Evolutionary conservation across 2,797 vertebrate species (phyloP).

Genomic region (Artibeus lituratus): DNA sequence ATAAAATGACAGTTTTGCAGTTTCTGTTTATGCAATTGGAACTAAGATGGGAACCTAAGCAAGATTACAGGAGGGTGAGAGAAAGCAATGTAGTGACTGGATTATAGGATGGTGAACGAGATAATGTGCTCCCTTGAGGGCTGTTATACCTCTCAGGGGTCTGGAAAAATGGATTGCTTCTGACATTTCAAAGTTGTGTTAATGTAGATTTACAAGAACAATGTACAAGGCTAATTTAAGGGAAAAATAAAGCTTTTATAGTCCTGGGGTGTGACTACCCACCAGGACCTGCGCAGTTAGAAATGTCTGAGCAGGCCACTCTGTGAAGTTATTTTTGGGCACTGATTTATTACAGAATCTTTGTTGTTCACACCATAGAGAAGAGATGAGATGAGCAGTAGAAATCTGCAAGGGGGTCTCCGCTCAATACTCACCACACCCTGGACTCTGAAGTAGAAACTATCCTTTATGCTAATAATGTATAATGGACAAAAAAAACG

Average conservation of each 20-base stretch:
- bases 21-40: background rate
- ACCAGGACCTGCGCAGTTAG: background rate
- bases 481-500: background rate
- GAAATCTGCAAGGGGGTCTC: background rate
- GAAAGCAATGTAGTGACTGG: background rate
- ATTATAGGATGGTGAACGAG: background rate
- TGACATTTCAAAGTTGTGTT: background rate
- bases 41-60: background rate
- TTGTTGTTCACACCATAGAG: background rate
- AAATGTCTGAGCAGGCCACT: background rate
- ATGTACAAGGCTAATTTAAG: background rate
- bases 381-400: background rate
- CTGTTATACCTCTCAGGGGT: background rate
- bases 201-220: background rate
- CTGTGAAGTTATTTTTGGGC: background rate
- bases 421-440: background rate
- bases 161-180: background rate
- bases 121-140: background rate
- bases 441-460: background rate
- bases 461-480: background rate
- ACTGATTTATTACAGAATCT: background rate
- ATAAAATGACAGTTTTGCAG: background rate
- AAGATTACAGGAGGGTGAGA: background rate
- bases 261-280: background rate
- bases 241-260: background rate